These are phyloP conservation scores for Drosophila yakuba DNA, from an alignment of 1,140 invertebrate species.

Conservation along the genomic window DNA sequence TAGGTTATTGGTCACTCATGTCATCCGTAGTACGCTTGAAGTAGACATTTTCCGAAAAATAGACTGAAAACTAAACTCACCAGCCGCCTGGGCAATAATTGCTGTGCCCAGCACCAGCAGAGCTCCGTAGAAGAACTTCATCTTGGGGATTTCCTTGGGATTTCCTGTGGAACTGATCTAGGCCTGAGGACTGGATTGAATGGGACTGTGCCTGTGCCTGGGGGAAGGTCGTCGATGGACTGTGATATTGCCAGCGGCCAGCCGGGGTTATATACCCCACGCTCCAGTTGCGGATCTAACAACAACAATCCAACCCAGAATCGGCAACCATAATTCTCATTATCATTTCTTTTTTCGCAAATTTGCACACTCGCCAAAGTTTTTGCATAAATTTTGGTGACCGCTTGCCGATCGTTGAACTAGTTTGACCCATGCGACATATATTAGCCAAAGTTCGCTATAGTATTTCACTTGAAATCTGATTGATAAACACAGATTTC, in stretches of 20 bases:
- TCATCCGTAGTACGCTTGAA: too few species aligned
- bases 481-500: slow-evolving; percentile 9
- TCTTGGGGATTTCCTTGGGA: slow-evolving; percentile 11
- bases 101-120: slow-evolving; percentile 54
- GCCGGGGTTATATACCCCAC: slow-evolving; percentile 67
- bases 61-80: slow-evolving; percentile 38
- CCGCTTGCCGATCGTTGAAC: slow-evolving; percentile 39
- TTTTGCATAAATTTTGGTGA: slow-evolving; percentile 70
- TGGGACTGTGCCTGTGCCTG: slow-evolving; percentile 31
- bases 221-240: slow-evolving; percentile 62
- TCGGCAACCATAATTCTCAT: slow-evolving; percentile 53
- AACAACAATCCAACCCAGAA: slow-evolving; percentile 8
- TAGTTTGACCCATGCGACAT: slow-evolving; percentile 52
- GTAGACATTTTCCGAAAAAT: neutral
- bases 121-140: slow-evolving; percentile 55
- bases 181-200: neutral
- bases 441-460: slow-evolving; percentile 15
- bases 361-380: slow-evolving; percentile 58
- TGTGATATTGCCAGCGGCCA: slow-evolving; percentile 58
- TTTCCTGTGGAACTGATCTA: neutral
- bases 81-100: slow-evolving; percentile 42
- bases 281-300: slow-evolving; percentile 40
- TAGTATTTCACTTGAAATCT: neutral
- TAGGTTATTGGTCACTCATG: too few species aligned
- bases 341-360: slow-evolving; percentile 67